Conservation (phyloP, 2,888 invertebrate species). For the Abrostola tripartita region DNA sequence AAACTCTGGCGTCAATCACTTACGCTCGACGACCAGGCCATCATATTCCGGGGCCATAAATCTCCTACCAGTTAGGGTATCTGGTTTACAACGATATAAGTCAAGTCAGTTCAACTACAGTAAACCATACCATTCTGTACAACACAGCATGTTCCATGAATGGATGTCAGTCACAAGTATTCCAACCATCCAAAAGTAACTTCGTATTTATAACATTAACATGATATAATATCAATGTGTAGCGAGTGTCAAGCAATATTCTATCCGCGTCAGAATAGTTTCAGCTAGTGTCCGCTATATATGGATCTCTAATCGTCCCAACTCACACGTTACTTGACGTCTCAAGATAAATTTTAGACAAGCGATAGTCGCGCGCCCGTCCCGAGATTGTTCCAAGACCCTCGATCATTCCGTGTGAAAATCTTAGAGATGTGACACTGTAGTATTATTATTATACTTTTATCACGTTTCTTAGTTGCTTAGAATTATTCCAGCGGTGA, state of each 20-base stretch:
- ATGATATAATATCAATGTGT: slow-evolving; percentile 36
- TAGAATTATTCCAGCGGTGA: slow-evolving; percentile 24
- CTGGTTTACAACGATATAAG: too few species aligned
- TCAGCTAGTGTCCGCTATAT: slow-evolving; percentile 46
- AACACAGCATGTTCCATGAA: not conserved
- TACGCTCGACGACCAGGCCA: too few species aligned
- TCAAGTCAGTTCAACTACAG: too few species aligned
- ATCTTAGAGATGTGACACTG: slow-evolving; percentile 45
- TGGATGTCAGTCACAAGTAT: not conserved
- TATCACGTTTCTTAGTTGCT: slow-evolving; percentile 43
- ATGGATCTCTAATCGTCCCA: slow-evolving; percentile 48
- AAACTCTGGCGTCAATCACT: too few species aligned
- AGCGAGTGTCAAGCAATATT: slow-evolving; percentile 35
- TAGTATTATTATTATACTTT: slow-evolving; percentile 34
- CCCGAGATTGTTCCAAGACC: slow-evolving; percentile 40
- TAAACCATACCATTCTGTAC: too few species aligned
- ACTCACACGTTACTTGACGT: slow-evolving; percentile 61
- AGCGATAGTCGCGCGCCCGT: slow-evolving; percentile 58
- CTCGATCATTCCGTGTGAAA: slow-evolving; percentile 57
- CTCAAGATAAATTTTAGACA: slow-evolving; percentile 67
- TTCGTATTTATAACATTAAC: slow-evolving; percentile 14
- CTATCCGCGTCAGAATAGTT: slow-evolving; percentile 35
- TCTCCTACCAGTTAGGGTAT: too few species aligned
- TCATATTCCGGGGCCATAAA: too few species aligned
- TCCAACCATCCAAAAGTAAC: slow-evolving; percentile 2